Conservation (phyloP, 1,140 invertebrate genomes). For the Calliopsis andreniformis region DNA sequence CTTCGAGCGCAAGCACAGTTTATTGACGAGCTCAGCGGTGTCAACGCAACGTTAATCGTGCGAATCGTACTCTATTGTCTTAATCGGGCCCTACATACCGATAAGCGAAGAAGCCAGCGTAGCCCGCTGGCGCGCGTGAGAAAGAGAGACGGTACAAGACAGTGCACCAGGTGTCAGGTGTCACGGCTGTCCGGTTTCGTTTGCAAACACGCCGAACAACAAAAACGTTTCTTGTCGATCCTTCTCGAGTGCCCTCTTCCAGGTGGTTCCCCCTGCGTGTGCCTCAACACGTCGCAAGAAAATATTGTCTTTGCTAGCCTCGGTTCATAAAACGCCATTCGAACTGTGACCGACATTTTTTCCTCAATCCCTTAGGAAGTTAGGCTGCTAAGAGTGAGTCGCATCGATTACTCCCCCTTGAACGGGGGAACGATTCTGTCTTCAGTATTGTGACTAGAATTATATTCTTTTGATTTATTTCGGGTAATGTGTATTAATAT, state of each 20-base stretch:
- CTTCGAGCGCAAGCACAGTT: conserved; percentile 18
- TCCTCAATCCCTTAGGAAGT: not conserved
- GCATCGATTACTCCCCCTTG: not conserved
- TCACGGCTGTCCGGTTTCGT: conserved; percentile 77
- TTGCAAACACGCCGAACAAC: conserved; percentile 69
- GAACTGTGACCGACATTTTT: not conserved
- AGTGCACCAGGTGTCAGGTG: conserved; percentile 74
- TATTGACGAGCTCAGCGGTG: conserved; percentile 51
- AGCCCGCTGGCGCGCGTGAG: conserved; percentile 26
- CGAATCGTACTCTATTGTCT: conserved; percentile 69
- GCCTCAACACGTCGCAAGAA: not conserved
- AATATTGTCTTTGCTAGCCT: conserved; percentile 27
- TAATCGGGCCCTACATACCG: conserved; percentile 48
- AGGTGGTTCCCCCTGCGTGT: conserved; percentile 20
- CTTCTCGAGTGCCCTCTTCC: conserved; percentile 20
- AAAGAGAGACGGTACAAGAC: conserved; percentile 48
- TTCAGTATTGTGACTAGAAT: too few species aligned
- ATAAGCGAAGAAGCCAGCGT: conserved; percentile 43
- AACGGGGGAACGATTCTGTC: too few species aligned
- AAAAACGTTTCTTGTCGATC: conserved; percentile 54
- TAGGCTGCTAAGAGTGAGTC: not conserved
- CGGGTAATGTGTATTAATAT: too few species aligned
- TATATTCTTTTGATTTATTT: too few species aligned
- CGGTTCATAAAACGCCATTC: conserved; percentile 13
- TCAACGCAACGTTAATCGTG: conserved; percentile 57